A percentile compares a stretch with the other conserved stretches of the same genome.
These are phyloP conservation scores for Gracilinanus agilis DNA, from an alignment of 2,113 vertebrate species.

Conservation along the genomic window DNA sequence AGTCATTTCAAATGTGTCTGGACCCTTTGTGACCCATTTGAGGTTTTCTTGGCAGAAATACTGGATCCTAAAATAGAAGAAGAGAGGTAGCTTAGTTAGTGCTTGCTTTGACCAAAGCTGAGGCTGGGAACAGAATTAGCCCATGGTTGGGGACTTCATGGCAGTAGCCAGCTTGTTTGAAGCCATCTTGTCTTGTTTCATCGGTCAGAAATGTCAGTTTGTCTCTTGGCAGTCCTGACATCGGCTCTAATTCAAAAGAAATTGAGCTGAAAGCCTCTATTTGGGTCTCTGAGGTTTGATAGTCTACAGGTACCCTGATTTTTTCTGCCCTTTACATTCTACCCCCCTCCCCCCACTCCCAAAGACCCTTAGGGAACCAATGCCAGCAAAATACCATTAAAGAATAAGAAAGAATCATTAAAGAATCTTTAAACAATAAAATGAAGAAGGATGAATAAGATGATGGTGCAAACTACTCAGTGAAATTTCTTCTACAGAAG, in stretches of 20 bases:
- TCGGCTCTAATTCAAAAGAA: not conserved
- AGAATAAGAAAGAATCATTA: too few relatives aligned
- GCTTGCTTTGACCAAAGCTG: not conserved
- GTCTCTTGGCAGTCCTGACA: not conserved
- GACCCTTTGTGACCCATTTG: too few relatives aligned
- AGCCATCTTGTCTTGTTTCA: not conserved
- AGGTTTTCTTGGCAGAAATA: too few relatives aligned
- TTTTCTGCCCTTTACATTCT: not conserved
- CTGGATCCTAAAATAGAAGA: not conserved
- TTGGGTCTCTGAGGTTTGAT: not conserved
- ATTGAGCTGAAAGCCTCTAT: not conserved
- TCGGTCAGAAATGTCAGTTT: not conserved
- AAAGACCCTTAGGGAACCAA: not conserved
- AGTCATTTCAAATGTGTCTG: too few relatives aligned
- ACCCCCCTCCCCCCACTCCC: not conserved
- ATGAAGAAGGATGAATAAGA: not conserved
- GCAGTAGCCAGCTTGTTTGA: not conserved
- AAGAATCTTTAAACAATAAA: too few relatives aligned
- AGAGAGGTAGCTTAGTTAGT: not conserved
- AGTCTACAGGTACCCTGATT: not conserved
- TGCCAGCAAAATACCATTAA: not conserved
- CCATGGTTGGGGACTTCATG: not conserved
- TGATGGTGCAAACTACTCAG: not conserved
- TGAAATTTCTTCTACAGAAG: not conserved
- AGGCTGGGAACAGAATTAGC: not conserved